A percentile compares a stretch with the other conserved stretches of the same genome.
phyloP scores from a whole-genome alignment of 1,140 invertebrate genomes.

The Phymastichus coffea region DNA sequence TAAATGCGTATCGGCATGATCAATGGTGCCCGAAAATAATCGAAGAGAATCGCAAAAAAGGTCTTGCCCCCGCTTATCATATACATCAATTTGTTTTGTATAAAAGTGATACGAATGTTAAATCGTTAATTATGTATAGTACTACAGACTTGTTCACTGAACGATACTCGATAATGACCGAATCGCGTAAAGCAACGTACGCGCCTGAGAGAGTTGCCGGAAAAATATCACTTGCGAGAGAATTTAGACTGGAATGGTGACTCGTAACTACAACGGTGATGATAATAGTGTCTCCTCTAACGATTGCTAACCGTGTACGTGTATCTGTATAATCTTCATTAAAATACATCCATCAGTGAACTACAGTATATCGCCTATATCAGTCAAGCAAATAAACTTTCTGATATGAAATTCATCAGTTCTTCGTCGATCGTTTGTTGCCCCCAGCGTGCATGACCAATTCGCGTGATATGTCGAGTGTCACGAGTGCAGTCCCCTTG shows the following conservation, averaged over 20 bases:
- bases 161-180: constrained; percentile 4
- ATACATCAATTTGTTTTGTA: constrained; percentile 25
- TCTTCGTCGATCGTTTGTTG: not conserved
- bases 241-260: constrained; percentile 25
- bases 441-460: too few relatives aligned
- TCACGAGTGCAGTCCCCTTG: too few relatives aligned
- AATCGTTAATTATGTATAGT: constrained; percentile 9
- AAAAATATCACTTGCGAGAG: not conserved
- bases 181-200: not conserved
- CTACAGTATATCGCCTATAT: constrained; percentile 23
- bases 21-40: not conserved
- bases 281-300: too few relatives aligned
- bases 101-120: constrained; percentile 29
- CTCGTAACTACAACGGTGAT: constrained; percentile 7
- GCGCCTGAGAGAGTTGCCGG: not conserved
- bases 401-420: constrained; percentile 16
- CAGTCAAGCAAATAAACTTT: constrained; percentile 20
- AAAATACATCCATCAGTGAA: constrained; percentile 23
- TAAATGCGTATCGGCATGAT: not conserved
- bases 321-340: constrained; percentile 11
- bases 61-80: not conserved
- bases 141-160: constrained; percentile 5
- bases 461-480: too few relatives aligned
- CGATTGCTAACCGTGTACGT: not conserved
- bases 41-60: constrained; percentile 11